Conservation (phyloP, 2,888 invertebrate genomes). For the Drosophila nr. perissopoda region DNA sequence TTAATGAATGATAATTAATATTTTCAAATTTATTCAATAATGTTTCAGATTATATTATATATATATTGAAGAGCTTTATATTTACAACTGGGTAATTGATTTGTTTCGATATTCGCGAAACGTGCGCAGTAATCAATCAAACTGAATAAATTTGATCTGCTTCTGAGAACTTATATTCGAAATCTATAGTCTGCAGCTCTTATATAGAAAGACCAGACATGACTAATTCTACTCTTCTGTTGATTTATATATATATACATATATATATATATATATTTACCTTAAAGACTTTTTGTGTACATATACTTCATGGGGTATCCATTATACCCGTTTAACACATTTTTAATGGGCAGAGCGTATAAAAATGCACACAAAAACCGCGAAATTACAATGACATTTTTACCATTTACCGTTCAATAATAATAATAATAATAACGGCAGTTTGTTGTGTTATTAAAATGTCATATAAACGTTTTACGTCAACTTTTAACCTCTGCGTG, state of each 20-base stretch:
- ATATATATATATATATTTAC: background rate
- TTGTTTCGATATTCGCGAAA: background rate
- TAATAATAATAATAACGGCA: constrained; percentile 70
- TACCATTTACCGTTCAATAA: constrained; percentile 61
- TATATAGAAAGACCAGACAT: background rate
- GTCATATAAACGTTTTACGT: constrained; percentile 67
- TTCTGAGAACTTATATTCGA: background rate
- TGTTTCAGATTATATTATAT: background rate
- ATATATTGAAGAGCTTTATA: background rate
- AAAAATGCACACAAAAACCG: constrained; percentile 26
- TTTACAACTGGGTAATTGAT: background rate
- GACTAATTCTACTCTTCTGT: background rate
- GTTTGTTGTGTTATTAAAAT: constrained; percentile 75
- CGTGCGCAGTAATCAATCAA: background rate
- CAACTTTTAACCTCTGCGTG: constrained; percentile 62
- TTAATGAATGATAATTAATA: background rate
- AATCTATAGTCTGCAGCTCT: background rate
- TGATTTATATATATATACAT: background rate
- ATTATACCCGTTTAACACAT: background rate
- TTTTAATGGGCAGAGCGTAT: constrained; percentile 6
- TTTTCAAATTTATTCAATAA: background rate
- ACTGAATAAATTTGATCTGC: background rate
- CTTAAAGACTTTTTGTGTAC: background rate
- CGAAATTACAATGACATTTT: constrained; percentile 62
- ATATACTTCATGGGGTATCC: background rate